These are phyloP conservation scores for Parus major DNA, from an alignment of 2,113 vertebrate species.

Conservation along the genomic window DNA sequence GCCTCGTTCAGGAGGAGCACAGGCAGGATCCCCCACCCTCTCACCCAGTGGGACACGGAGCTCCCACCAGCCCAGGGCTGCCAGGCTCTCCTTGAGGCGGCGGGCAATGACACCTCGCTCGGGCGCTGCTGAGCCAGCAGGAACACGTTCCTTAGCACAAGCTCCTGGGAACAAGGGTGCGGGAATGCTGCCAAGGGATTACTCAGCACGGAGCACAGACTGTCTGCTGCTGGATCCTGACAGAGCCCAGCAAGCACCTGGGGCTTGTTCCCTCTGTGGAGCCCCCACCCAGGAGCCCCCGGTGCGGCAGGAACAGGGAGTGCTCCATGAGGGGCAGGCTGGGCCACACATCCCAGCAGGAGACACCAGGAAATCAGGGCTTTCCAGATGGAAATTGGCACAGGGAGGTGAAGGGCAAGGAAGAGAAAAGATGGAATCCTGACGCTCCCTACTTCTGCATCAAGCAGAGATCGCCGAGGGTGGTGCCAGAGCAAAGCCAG, in stretches of 20 bases:
- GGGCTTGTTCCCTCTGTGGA: neutral
- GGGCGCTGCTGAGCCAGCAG: neutral
- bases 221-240: neutral
- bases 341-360: neutral
- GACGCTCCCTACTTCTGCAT: accelerated
- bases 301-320: accelerated
- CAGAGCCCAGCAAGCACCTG: neutral
- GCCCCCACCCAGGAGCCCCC: accelerated
- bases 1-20: accelerated
- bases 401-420: neutral
- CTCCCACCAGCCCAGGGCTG: neutral
- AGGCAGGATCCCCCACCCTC: neutral
- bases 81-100: neutral
- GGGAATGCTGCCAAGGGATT: neutral
- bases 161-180: neutral
- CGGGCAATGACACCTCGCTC: neutral
- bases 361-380: accelerated
- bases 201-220: neutral
- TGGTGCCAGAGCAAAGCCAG: accelerated
- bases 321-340: neutral
- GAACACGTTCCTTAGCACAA: neutral
- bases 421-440: neutral
- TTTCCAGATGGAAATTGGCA: accelerated
- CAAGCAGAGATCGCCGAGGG: neutral
- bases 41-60: accelerated